phyloP scores from a whole-genome alignment of 30 jellyfish, hydroid and myxozoan genomes.

The Cassiopea xamachana region DNA sequence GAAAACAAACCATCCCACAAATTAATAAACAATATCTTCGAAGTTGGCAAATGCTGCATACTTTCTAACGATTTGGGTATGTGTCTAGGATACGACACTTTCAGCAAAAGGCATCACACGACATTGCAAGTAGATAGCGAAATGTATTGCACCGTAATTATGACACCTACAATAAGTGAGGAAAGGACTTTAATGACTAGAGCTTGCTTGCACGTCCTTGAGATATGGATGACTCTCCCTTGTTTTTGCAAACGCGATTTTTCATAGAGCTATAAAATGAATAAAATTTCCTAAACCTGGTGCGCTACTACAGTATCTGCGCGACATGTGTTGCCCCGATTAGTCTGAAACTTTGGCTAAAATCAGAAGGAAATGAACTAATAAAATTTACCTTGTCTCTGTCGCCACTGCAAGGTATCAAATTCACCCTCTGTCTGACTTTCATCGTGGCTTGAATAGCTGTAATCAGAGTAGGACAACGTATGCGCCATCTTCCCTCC shows the following conservation, averaged over 20 bases:
- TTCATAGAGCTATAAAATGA: no score
- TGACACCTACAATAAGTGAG: no score
- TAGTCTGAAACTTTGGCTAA: no score
- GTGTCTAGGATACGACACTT: background rate
- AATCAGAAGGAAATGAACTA: background rate
- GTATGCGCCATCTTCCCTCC: slow-evolving; percentile 76
- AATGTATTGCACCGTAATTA: no score
- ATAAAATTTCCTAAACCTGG: no score
- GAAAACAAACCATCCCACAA: background rate
- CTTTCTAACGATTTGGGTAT: background rate
- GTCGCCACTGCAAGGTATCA: slow-evolving; percentile 79
- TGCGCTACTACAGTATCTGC: no score
- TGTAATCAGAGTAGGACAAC: slow-evolving; percentile 66
- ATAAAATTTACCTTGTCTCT: slow-evolving; percentile 53
- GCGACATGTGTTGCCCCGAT: no score
- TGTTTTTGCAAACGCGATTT: no score
- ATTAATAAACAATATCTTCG: background rate
- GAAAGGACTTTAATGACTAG: no score
- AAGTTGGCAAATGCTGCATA: background rate
- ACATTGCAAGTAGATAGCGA: no score
- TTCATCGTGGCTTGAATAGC: slow-evolving; percentile 76
- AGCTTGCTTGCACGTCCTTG: no score
- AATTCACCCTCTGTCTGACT: slow-evolving; percentile 78
- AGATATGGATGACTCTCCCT: no score
- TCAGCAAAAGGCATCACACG: background rate